These are phyloP conservation scores for Alentia gelatinosa DNA, from an alignment of 2,888 invertebrate genomes.

Conservation along the genomic window DNA sequence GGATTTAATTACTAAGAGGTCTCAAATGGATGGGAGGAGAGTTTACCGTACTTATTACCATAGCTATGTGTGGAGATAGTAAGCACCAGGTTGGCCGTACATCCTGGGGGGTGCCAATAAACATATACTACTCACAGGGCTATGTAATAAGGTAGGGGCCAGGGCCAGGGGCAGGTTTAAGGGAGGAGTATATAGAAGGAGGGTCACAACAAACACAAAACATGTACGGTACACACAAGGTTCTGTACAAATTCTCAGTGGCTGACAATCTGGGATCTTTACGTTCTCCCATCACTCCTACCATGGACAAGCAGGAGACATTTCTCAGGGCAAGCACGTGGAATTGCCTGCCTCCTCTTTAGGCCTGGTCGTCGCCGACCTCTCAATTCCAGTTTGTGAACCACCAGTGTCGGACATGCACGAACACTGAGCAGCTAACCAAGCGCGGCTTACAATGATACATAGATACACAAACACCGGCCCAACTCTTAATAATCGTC, in stretches of 20 bases:
- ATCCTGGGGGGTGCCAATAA: not conserved
- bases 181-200: not conserved
- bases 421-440: not conserved
- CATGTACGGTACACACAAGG: not conserved
- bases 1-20: too few species aligned
- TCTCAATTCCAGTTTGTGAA: not conserved
- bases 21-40: too few species aligned
- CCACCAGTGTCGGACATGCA: slow-evolving; percentile 5
- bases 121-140: not conserved
- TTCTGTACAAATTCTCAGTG: not conserved
- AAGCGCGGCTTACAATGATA: not conserved
- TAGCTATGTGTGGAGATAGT: not conserved
- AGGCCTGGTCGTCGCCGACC: not conserved
- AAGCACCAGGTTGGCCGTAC: not conserved
- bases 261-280: slow-evolving; percentile 31
- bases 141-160: too few species aligned
- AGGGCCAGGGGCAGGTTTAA: too few species aligned
- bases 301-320: too few species aligned
- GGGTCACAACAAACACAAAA: slow-evolving; percentile 23
- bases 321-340: too few species aligned
- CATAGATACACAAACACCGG: not conserved
- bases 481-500: not conserved
- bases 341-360: too few species aligned
- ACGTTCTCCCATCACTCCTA: too few species aligned
- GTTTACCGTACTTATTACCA: too few species aligned